Evolutionary conservation across 2,888 invertebrate species (phyloP).

Genomic region (Eudemis profundana): DNA sequence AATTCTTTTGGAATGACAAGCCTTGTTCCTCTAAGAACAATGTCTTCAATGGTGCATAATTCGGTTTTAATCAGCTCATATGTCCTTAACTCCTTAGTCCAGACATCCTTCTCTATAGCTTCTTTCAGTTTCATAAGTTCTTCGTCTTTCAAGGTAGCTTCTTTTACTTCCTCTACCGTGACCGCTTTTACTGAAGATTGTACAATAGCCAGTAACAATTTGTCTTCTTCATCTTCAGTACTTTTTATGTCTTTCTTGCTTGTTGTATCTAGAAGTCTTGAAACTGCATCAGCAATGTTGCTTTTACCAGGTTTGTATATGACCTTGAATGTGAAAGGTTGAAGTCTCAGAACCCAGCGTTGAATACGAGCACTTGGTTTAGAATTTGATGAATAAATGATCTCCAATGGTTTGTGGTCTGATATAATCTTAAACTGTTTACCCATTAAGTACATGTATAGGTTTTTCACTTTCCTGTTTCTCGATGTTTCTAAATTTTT

Average conservation of each 20-base stretch:
- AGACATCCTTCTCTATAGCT: constrained; percentile 29
- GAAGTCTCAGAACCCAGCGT: constrained; percentile 36
- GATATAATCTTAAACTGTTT: constrained; percentile 22
- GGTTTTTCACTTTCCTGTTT: neutral
- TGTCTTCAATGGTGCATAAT: constrained; percentile 20
- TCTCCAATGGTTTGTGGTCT: constrained; percentile 35
- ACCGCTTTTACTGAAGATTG: constrained; percentile 13
- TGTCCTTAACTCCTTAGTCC: constrained; percentile 30
- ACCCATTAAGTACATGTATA: constrained; percentile 39
- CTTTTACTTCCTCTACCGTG: constrained; percentile 19
- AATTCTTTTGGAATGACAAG: constrained; percentile 33
- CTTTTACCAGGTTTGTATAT: constrained; percentile 40
- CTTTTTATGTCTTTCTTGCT: neutral
- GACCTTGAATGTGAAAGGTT: constrained; percentile 38
- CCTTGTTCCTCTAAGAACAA: constrained; percentile 36
- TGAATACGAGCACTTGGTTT: constrained; percentile 33
- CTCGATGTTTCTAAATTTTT: neutral
- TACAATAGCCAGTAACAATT: neutral
- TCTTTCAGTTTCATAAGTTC: constrained; percentile 14
- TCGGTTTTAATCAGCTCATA: constrained; percentile 39
- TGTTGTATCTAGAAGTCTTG: constrained; percentile 15
- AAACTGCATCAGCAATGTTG: constrained; percentile 38
- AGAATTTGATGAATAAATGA: constrained; percentile 22
- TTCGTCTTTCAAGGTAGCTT: constrained; percentile 18
- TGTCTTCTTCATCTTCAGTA: constrained; percentile 21